phyloP scores from a whole-genome alignment of 2,888 invertebrate genomes.

The Drosophila meridionalis region DNA sequence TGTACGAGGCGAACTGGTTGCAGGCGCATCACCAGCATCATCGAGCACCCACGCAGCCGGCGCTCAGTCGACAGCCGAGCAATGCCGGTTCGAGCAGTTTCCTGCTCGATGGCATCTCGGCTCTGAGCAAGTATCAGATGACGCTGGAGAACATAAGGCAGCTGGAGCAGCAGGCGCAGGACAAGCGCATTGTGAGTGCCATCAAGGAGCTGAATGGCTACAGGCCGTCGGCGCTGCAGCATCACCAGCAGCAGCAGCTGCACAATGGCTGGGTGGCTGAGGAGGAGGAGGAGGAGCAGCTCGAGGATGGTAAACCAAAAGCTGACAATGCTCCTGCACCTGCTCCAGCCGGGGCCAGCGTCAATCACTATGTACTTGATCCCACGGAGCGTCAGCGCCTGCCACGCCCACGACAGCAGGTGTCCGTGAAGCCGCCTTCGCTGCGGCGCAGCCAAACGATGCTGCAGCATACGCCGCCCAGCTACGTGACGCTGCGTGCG shows the following conservation, averaged over 20 bases:
- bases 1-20: slow-evolving; percentile 94
- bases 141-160: slow-evolving; percentile 86
- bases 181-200: slow-evolving; percentile 85
- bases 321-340: background rate
- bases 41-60: background rate
- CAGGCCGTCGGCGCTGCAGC: slow-evolving; percentile 87
- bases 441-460: slow-evolving; percentile 84
- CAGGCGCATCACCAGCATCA: slow-evolving; percentile 86
- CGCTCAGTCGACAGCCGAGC: slow-evolving; percentile 57
- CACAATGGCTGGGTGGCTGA: slow-evolving; percentile 87
- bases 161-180: slow-evolving; percentile 84
- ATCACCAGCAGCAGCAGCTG: slow-evolving; percentile 86
- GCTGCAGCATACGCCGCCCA: slow-evolving; percentile 57
- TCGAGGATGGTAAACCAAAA: background rate
- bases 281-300: slow-evolving; percentile 48
- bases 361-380: slow-evolving; percentile 82
- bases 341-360: slow-evolving; percentile 7
- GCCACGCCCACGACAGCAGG: slow-evolving; percentile 81
- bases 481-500: slow-evolving; percentile 59
- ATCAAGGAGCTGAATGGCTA: slow-evolving; percentile 88
- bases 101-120: slow-evolving; percentile 81
- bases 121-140: slow-evolving; percentile 88
- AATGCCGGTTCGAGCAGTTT: slow-evolving; percentile 66
- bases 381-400: slow-evolving; percentile 74
- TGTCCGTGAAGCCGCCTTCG: slow-evolving; percentile 78